phyloP scores from a whole-genome alignment of 92 coral and sea anemone genomes.

The Paramuricea clavata region DNA sequence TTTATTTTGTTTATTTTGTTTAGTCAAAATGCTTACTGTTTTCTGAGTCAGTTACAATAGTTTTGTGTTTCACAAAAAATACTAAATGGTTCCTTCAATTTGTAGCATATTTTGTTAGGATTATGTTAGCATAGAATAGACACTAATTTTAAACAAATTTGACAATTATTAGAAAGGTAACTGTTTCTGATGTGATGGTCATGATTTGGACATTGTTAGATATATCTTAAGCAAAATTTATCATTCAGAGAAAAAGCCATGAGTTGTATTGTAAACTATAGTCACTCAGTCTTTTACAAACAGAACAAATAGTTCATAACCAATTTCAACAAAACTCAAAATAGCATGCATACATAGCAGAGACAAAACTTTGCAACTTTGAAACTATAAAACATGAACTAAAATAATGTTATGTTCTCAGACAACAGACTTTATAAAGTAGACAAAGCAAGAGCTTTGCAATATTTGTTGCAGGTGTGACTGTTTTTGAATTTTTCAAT shows the following conservation, averaged over 20 bases:
- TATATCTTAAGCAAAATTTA: neutral
- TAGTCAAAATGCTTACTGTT: too few species aligned
- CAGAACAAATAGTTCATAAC: neutral
- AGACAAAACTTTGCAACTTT: neutral
- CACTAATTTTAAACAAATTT: too few species aligned
- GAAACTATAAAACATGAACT: neutral
- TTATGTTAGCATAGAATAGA: too few species aligned
- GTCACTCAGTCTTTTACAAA: neutral
- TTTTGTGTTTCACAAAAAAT: too few species aligned
- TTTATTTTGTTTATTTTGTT: too few species aligned
- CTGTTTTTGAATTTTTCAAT: conserved; percentile 25
- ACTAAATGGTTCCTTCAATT: too few species aligned
- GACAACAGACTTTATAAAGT: neutral
- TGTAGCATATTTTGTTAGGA: too few species aligned
- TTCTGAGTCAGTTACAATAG: too few species aligned
- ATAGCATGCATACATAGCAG: neutral
- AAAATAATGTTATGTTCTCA: neutral
- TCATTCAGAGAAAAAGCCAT: neutral
- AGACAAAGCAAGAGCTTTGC: conserved; percentile 38
- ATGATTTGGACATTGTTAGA: neutral
- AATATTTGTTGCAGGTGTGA: conserved; percentile 49
- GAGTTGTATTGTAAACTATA: neutral
- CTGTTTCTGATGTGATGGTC: too few species aligned
- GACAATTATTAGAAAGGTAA: too few species aligned
- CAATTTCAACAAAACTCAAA: neutral